Percentiles rank a stretch among this genome's conserved stretches.
phyloP scores from a whole-genome alignment of 2,888 invertebrate species.

The Scaptodrosophila latifasciaeformis region DNA sequence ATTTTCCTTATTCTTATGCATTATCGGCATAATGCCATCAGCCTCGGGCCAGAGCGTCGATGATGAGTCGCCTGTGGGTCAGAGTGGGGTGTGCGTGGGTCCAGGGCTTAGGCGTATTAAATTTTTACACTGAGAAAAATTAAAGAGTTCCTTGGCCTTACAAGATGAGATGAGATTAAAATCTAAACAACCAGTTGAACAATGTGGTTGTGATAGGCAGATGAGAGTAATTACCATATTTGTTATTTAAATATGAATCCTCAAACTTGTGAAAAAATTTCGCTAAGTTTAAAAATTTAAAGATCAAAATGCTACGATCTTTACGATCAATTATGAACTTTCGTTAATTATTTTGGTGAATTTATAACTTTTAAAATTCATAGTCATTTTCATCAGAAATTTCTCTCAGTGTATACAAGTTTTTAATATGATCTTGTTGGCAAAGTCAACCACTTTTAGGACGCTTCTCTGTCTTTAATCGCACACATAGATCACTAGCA shows the following conservation, averaged over 20 bases:
- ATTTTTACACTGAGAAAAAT: conserved; percentile 10
- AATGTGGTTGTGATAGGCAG: not conserved
- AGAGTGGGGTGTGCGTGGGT: not conserved
- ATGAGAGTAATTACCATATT: too few relatives aligned
- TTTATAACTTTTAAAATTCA: not conserved
- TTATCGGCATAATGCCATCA: conserved; percentile 66
- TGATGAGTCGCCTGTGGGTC: conserved; percentile 33
- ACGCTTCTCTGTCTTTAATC: conserved; percentile 41
- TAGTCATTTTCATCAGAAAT: not conserved
- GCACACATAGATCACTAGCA: conserved; percentile 55
- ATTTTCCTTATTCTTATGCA: conserved; percentile 66
- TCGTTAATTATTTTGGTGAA: too few relatives aligned
- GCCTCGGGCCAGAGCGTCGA: conserved; percentile 36
- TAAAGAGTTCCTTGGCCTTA: too few relatives aligned
- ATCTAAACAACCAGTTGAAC: too few relatives aligned
- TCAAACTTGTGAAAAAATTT: not conserved
- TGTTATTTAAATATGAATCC: too few relatives aligned
- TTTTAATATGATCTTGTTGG: conserved; percentile 48
- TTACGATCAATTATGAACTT: too few relatives aligned
- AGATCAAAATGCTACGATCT: too few relatives aligned
- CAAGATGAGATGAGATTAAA: too few relatives aligned
- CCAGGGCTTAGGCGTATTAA: not conserved
- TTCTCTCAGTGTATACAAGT: conserved; percentile 26
- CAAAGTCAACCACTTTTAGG: too few relatives aligned
- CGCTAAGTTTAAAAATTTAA: too few relatives aligned